A percentile compares a stretch with the other conserved stretches of the same genome.
These are phyloP conservation scores for Musca domestica DNA, from an alignment of 1,140 invertebrate genomes.

Conservation along the genomic window DNA sequence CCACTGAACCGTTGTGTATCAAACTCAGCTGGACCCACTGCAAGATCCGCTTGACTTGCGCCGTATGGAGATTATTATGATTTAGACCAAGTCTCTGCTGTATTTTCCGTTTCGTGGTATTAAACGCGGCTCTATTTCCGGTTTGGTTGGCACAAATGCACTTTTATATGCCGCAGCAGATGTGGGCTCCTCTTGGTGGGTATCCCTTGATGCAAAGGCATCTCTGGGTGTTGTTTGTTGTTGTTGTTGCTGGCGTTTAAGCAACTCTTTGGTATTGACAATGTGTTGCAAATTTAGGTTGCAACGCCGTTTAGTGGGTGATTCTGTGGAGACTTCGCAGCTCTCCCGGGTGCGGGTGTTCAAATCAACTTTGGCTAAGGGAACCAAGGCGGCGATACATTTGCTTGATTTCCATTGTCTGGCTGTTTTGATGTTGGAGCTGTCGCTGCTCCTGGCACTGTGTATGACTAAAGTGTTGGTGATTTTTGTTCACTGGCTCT, in stretches of 20 bases:
- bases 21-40: slow-evolving; percentile 8
- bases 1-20: slow-evolving; percentile 26
- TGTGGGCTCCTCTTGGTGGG: too few relatives aligned
- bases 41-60: neutral
- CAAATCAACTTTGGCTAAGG: neutral
- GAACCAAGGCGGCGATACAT: neutral
- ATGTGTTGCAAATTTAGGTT: slow-evolving; percentile 19
- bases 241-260: neutral
- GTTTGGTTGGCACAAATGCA: slow-evolving; percentile 26
- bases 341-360: neutral
- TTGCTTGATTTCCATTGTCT: slow-evolving; percentile 4
- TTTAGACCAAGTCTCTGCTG: neutral
- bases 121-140: slow-evolving; percentile 14
- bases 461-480: too few relatives aligned
- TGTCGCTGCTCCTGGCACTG: too few relatives aligned
- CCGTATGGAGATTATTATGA: neutral
- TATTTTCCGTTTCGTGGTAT: neutral
- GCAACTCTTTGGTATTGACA: slow-evolving; percentile 17
- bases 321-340: neutral
- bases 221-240: neutral
- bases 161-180: neutral
- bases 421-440: too few relatives aligned
- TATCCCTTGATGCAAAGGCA: neutral
- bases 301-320: slow-evolving; percentile 9
- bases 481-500: neutral